Evolutionary conservation across 2,113 vertebrate genomes (phyloP), one percentile per base, ranked within the genome.

Genomic region (Phycodurus eques): DNA sequence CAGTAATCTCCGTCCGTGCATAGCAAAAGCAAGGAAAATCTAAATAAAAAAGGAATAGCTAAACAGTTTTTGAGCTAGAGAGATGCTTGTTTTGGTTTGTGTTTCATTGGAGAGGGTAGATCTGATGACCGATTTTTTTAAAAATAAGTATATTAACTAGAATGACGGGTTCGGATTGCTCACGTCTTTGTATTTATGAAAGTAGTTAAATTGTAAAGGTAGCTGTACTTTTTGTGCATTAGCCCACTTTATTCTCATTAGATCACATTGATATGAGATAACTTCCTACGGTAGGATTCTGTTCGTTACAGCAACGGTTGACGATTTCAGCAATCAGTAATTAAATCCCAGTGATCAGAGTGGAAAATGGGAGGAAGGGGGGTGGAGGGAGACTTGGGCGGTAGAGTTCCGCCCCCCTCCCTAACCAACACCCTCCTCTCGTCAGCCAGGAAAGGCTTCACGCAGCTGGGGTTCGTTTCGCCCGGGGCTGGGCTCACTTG

Each of bases 401-500:
- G 84, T 75, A 76, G 27, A 20, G 33, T 13, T 31, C 49, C 72
- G 1, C 47, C 51, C 71, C 77, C 44, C 10, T 72, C 71, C 70
- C 72, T 76, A 75, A 56, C 71, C 71, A 65, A 39, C 17, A 63
- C 68, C 43, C 47, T 59, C 78, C 72, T 81, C 80, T 83, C 79
- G 80, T 88, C 88, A 88, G 87, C 85, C 80, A 75, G 88, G 89
- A 90, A 91, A 91, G 88, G 82, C 84, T 85, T 89, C 86, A 88
- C 88, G 88, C 88, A 89, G 89, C 90, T 89, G 82, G 91, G 92
- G 88, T 89, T 90, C 88, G 63, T 91, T 92, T 92, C 83, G 92
- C 93, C 92, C n/a, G 75, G 86, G 92, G 92, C 93, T 88, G 84
- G 88, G 91, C 92, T 93, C 92, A 91, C 88, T 27, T 92, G 87